A percentile compares a stretch with the other conserved stretches of the same genome.
These are phyloP conservation scores for Phyto melanocephala DNA, from an alignment of 2,888 invertebrate species.

Conservation along the genomic window DNA sequence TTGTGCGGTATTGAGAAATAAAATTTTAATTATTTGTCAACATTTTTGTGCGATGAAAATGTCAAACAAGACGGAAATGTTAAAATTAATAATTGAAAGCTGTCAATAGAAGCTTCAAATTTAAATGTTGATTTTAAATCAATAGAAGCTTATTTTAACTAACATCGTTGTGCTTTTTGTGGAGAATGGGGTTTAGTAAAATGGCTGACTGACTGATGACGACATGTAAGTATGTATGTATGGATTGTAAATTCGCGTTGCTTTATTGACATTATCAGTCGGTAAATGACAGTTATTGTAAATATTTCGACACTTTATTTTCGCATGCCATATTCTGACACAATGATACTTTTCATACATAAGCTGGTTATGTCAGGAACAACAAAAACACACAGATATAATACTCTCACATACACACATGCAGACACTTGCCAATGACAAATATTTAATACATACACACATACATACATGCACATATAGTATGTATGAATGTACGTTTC, in stretches of 20 bases:
- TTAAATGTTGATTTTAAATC: constrained; percentile 34
- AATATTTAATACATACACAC: too few relatives aligned
- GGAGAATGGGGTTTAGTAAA: constrained; percentile 7
- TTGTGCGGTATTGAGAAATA: too few relatives aligned
- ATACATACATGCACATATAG: not conserved
- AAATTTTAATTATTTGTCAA: constrained; percentile 19
- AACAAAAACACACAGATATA: too few relatives aligned
- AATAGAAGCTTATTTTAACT: constrained; percentile 20
- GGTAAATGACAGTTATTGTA: constrained; percentile 62
- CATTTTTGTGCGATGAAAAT: not conserved
- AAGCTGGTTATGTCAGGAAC: too few relatives aligned
- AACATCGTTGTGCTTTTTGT: not conserved
- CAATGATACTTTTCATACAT: not conserved
- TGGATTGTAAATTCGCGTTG: constrained; percentile 16
- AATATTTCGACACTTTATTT: constrained; percentile 74
- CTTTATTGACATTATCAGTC: constrained; percentile 38
- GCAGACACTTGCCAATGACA: not conserved
- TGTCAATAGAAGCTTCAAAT: constrained; percentile 56
- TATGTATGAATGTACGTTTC: constrained; percentile 8
- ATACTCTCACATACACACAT: not conserved
- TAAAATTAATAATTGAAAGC: constrained; percentile 68
- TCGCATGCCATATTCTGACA: constrained; percentile 59
- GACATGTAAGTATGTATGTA: not conserved
- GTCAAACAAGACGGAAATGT: constrained; percentile 44
- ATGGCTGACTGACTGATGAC: not conserved